Percentiles rank a stretch among this genome's conserved stretches.
These are phyloP conservation scores for Artemisiospiza belli DNA, from an alignment of 2,113 vertebrate species.

Conservation along the genomic window DNA sequence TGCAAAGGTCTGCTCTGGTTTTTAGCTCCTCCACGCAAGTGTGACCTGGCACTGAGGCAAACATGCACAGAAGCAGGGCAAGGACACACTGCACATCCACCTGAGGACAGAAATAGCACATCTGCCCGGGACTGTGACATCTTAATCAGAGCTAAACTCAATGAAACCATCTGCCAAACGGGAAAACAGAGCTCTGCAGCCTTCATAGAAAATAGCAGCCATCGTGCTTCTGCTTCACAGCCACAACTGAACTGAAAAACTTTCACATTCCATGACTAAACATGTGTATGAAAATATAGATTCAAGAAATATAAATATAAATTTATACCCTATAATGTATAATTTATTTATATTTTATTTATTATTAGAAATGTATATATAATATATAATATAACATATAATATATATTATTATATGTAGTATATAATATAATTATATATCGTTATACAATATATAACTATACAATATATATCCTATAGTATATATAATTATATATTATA, in stretches of 20 bases:
- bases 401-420: too few relatives aligned
- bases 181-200: neutral
- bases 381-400: too few relatives aligned
- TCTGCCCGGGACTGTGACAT: neutral
- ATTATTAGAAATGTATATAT: too few relatives aligned
- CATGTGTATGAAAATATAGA: fast-evolving
- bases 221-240: neutral
- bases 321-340: too few relatives aligned
- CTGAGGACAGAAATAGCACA: neutral
- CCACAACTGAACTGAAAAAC: neutral
- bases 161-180: neutral
- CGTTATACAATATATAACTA: too few relatives aligned
- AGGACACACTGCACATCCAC: neutral
- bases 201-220: fast-evolving
- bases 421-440: too few relatives aligned
- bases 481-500: too few relatives aligned
- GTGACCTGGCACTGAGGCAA: fast-evolving
- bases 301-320: too few relatives aligned
- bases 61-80: neutral
- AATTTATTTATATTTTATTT: too few relatives aligned
- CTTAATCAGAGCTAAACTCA: neutral
- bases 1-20: neutral
- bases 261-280: fast-evolving
- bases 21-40: neutral
- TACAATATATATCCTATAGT: too few relatives aligned